Percentiles rank a stretch among this genome's conserved stretches.
Conservation (phyloP, 2,797 vertebrate genomes). For the Melanotaenia trifasciata region DNA sequence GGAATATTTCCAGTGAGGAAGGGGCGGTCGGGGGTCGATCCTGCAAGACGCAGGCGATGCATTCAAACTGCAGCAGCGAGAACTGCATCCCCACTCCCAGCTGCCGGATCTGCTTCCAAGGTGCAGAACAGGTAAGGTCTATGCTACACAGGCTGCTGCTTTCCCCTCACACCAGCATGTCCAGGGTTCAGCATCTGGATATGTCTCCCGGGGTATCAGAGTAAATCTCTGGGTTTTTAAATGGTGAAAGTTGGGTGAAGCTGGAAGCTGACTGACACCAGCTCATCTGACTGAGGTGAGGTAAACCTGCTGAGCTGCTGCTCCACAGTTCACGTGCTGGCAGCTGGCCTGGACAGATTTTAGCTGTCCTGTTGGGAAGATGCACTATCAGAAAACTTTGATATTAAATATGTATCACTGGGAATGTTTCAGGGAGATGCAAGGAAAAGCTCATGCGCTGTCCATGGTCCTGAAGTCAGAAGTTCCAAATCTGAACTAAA, state of each 20-base stretch:
- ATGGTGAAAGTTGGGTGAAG: neutral
- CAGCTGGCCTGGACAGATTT: neutral
- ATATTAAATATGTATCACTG: too few relatives aligned
- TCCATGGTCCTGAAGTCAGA: too few relatives aligned
- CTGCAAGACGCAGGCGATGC: slow-evolving; percentile 73
- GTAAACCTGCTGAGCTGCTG: slow-evolving; percentile 26
- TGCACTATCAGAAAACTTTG: too few relatives aligned
- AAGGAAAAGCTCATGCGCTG: too few relatives aligned
- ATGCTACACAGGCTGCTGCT: neutral
- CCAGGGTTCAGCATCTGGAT: too few relatives aligned
- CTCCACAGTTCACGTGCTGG: neutral
- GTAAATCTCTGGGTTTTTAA: neutral
- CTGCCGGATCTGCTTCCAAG: slow-evolving; percentile 95
- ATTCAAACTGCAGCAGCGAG: slow-evolving; percentile 89
- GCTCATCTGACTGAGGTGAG: slow-evolving; percentile 8
- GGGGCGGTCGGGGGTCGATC: slow-evolving; percentile 56
- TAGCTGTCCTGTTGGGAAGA: too few relatives aligned
- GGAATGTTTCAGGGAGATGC: too few relatives aligned
- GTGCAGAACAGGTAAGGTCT: slow-evolving; percentile 87
- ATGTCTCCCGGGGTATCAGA: neutral
- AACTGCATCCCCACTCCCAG: slow-evolving; percentile 88
- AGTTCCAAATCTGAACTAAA: too few relatives aligned
- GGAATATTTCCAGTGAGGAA: slow-evolving; percentile 46
- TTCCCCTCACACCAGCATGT: too few relatives aligned
- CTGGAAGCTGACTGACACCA: slow-evolving; percentile 35